Conservation (phyloP, 2,797 vertebrate species). For the Pyrrhura leucotis region DNA sequence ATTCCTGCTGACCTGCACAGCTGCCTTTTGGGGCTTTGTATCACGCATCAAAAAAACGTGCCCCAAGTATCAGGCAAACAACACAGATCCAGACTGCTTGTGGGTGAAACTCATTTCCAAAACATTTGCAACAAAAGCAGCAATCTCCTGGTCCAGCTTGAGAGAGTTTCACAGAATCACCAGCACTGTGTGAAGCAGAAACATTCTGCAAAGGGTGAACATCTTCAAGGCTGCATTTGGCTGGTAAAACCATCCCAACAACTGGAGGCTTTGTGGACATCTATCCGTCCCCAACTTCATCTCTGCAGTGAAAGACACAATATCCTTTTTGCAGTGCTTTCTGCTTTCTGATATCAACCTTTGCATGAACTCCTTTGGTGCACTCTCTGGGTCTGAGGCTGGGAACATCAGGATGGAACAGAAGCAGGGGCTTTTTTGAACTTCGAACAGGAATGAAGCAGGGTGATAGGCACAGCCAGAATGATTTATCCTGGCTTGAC, state of each 20-base stretch:
- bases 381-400: background rate
- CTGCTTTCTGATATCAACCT: background rate
- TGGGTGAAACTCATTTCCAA: slow-evolving; percentile 52
- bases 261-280: background rate
- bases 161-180: background rate
- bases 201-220: background rate
- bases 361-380: background rate
- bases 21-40: slow-evolving; percentile 7
- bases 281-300: background rate
- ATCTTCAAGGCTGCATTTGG: background rate
- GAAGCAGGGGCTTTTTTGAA: background rate
- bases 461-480: background rate
- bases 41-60: background rate
- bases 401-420: background rate
- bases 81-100: background rate
- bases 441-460: background rate
- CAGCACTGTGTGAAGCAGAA: background rate
- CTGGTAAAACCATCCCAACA: background rate
- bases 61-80: background rate
- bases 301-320: background rate
- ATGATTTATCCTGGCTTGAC: background rate
- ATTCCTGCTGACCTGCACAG: slow-evolving; percentile 47
- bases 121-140: slow-evolving; percentile 20
- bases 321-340: fast-evolving
- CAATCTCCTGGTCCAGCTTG: background rate